These are phyloP conservation scores for Prunella strophiata DNA, from an alignment of 2,797 vertebrate genomes.

Conservation along the genomic window DNA sequence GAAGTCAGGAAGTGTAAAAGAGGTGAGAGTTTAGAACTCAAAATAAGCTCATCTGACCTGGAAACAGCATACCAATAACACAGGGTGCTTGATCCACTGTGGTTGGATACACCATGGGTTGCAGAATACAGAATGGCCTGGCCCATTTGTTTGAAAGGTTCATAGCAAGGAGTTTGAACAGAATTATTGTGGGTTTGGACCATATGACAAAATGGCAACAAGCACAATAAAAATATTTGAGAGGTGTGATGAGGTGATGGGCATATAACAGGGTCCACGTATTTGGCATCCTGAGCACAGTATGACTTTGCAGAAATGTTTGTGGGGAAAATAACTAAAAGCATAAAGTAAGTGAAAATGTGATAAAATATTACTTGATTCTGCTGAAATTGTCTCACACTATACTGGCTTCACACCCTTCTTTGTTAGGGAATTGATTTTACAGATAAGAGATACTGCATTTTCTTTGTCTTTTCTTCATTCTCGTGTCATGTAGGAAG, in stretches of 20 bases:
- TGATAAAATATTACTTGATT: background rate
- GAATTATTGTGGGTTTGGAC: background rate
- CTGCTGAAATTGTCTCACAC: background rate
- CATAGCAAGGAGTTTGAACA: background rate
- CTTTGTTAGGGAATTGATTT: background rate
- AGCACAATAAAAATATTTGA: background rate
- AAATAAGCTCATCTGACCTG: background rate
- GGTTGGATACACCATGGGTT: fast-evolving
- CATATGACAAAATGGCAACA: background rate
- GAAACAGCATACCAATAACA: background rate
- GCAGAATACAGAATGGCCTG: background rate
- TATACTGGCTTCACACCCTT: background rate
- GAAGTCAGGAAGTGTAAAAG: background rate
- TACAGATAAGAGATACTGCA: background rate
- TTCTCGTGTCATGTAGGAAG: background rate
- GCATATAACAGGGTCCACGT: background rate
- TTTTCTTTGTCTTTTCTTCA: background rate
- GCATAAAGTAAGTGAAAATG: background rate
- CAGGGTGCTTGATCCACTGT: fast-evolving
- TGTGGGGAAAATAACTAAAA: background rate
- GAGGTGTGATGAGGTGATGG: fast-evolving
- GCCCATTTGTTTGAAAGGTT: fast-evolving
- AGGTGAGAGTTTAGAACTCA: background rate
- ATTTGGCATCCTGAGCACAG: background rate
- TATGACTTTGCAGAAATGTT: background rate